Conservation (phyloP, 2,113 vertebrate genomes). For the Noturus placidus region DNA sequence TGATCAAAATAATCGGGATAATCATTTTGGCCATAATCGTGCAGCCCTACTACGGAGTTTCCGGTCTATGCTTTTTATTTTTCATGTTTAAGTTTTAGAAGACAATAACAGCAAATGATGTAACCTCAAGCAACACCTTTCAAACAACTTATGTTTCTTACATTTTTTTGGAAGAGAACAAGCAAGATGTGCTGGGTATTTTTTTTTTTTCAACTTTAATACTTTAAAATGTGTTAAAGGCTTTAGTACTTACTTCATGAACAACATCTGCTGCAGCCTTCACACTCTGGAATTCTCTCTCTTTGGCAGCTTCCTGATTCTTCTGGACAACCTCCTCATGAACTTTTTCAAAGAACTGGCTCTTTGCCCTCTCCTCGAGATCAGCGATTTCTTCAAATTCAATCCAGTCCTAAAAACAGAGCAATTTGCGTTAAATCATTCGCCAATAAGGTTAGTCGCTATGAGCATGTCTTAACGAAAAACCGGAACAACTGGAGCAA, state of each 20-base stretch:
- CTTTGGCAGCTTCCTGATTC: slow-evolving; percentile 92
- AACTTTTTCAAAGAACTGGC: slow-evolving; percentile 96
- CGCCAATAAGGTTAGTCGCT: neutral
- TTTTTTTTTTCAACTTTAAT: neutral
- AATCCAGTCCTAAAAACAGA: slow-evolving; percentile 87
- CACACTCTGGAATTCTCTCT: slow-evolving; percentile 93
- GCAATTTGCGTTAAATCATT: neutral
- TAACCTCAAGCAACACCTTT: neutral
- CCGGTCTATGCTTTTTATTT: neutral
- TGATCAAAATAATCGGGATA: no score
- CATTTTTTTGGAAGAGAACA: neutral
- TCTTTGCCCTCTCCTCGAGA: slow-evolving; percentile 95
- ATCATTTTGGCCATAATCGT: no score
- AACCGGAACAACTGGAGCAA: neutral
- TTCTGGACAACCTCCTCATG: slow-evolving; percentile 96
- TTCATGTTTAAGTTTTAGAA: neutral
- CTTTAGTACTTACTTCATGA: slow-evolving; percentile 77
- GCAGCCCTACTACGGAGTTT: no score
- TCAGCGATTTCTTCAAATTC: slow-evolving; percentile 99
- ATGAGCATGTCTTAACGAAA: neutral
- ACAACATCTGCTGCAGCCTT: slow-evolving; percentile 90
- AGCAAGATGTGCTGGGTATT: neutral
- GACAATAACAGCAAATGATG: neutral
- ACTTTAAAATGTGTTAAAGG: neutral
- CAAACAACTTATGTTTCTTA: neutral